Base-by-base conservation (phyloP, 2,888 invertebrate species). In the Mesopsocus fuscifrons region DNA sequence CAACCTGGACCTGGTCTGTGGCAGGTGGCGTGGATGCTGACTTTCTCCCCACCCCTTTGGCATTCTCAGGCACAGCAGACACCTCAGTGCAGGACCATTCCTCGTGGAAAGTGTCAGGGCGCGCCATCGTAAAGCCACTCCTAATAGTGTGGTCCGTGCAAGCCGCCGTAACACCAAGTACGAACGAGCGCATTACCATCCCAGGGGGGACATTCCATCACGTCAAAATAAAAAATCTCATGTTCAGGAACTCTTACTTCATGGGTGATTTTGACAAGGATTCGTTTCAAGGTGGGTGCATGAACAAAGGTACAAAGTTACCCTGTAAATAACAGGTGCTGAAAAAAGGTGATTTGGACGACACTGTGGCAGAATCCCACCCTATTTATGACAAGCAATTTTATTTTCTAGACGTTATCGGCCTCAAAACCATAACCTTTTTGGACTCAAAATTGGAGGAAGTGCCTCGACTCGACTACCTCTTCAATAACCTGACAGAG, bases 241-340 rank as follows among this genome's bases (percentile, higher is more conserved):
- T 38, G 6, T 38, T 38, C 21, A 38, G 20, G 4, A 20, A 38
- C 18, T 38, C 38, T 16, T 20, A 38, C 20, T 38, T 38, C 20
- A 17, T 38, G 18, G 18, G 21, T 13, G 38, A 38, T 38, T 38
- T 38, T 38, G 38, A 38, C 20, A 18, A 38, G 21, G 38, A 38
- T 11, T 16, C 38, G 15, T 38, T 38, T 5, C 16, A 33, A 33
- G 33, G 33, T 33, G 5, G 17, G 33, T 30, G 9, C 9, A 30
- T 30, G n/a, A 30, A n/a, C n/a, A n/a, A n/a, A n/a, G n/a, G n/a
- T n/a, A n/a, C n/a, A n/a, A n/a, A n/a, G n/a, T n/a, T n/a, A n/a
- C n/a, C n/a, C n/a, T n/a, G n/a, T n/a, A n/a, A n/a, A n/a, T n/a
- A n/a, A n/a, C n/a, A n/a, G n/a, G n/a, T n/a, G n/a, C n/a, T n/a